These are phyloP conservation scores for Anaspis maculata DNA, from an alignment of 2,888 invertebrate species.

Conservation along the genomic window DNA sequence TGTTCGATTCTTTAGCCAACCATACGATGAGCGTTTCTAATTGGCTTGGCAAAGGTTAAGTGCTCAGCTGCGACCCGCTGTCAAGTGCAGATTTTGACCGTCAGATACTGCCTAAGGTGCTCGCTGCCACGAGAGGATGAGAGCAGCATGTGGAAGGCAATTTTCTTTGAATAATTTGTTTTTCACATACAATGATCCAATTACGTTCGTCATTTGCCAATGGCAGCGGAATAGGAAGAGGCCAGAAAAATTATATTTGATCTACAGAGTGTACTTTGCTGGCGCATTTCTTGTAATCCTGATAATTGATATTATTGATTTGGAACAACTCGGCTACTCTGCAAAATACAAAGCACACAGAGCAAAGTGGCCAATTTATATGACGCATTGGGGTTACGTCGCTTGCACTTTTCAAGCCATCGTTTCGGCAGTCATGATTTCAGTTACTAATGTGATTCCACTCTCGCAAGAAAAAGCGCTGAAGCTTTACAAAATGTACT, in stretches of 20 bases:
- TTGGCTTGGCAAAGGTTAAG: too few relatives aligned
- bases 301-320: constrained; percentile 35
- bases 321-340: constrained; percentile 37
- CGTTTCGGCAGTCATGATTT: constrained; percentile 38
- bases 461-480: too few relatives aligned
- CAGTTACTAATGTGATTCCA: constrained; percentile 15
- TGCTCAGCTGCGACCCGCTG: too few relatives aligned
- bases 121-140: too few relatives aligned
- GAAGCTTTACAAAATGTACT: constrained; percentile 46
- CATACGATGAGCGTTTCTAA: too few relatives aligned
- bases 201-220: constrained; percentile 37
- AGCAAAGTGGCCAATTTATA: constrained; percentile 62
- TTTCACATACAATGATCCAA: constrained; percentile 29
- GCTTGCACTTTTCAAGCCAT: constrained; percentile 51
- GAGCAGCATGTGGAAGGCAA: constrained; percentile 30
- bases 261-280: constrained; percentile 50
- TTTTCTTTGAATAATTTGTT: constrained; percentile 27
- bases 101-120: too few relatives aligned
- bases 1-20: too few relatives aligned
- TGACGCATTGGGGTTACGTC: constrained; percentile 65
- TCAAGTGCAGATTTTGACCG: too few relatives aligned
- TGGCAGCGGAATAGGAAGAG: constrained; percentile 47
- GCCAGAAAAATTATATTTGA: constrained; percentile 43
- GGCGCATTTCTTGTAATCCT: constrained; percentile 40
- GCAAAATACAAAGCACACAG: constrained; percentile 43